phyloP scores from a whole-genome alignment of 2,888 invertebrate genomes.

The Dolichopus griseipennis region DNA sequence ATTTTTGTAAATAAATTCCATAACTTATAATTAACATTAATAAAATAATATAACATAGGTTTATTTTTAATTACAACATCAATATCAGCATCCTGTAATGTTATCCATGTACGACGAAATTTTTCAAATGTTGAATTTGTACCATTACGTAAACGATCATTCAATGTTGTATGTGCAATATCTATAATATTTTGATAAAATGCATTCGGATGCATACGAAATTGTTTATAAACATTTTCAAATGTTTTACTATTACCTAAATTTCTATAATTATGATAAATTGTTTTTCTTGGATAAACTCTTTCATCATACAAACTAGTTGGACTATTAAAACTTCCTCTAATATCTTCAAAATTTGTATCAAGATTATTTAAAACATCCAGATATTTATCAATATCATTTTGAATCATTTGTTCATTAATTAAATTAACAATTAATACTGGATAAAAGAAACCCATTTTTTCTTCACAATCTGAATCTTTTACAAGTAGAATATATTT shows the following conservation, averaged over 20 bases:
- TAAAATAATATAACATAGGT: slow-evolving; percentile 9
- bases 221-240: slow-evolving; percentile 1
- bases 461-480: background rate
- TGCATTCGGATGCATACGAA: slow-evolving; percentile 1
- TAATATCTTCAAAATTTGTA: background rate
- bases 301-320: slow-evolving; percentile 1
- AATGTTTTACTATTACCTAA: slow-evolving; percentile 1
- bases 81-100: background rate
- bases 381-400: slow-evolving; percentile 1
- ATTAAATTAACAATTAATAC: background rate
- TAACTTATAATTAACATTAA: background rate
- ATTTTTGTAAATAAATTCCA: background rate
- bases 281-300: background rate
- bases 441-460: background rate
- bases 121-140: slow-evolving; percentile 2
- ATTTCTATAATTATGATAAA: slow-evolving; percentile 1
- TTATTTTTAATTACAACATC: background rate
- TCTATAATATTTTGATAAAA: slow-evolving; percentile 1
- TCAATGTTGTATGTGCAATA: background rate
- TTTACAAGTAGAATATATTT: background rate
- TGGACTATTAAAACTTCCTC: background rate
- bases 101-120: slow-evolving; percentile 1
- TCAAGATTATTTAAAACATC: slow-evolving; percentile 1
- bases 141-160: background rate
- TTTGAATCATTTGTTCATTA: slow-evolving; percentile 7